phyloP scores from a whole-genome alignment of 2,113 vertebrate genomes.

The Pterocles burchelli region DNA sequence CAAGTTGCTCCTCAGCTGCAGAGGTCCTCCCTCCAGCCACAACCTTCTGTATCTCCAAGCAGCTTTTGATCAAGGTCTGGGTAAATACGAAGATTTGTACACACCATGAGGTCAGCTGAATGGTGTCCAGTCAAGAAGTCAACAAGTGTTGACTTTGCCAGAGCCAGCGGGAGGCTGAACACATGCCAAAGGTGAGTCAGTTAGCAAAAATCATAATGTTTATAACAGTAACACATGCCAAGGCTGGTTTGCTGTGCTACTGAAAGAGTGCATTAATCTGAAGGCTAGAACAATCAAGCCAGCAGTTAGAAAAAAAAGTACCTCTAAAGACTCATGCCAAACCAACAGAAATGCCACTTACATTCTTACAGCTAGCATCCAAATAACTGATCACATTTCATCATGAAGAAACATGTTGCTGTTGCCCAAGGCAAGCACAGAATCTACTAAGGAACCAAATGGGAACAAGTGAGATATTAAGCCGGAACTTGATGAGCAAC shows the following conservation, averaged over 20 bases:
- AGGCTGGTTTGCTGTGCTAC: background rate
- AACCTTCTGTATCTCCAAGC: background rate
- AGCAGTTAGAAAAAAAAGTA: background rate
- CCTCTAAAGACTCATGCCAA: background rate
- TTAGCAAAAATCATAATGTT: background rate
- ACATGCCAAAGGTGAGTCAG: background rate
- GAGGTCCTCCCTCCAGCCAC: background rate
- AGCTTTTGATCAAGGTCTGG: background rate
- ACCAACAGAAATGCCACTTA: slow-evolving; percentile 6
- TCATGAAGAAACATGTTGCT: slow-evolving; percentile 40
- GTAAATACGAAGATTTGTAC: background rate
- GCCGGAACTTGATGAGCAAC: slow-evolving; percentile 23
- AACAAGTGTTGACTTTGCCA: background rate
- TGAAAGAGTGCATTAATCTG: background rate
- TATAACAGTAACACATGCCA: background rate
- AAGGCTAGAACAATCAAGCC: background rate
- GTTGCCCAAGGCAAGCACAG: background rate
- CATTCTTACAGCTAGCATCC: slow-evolving; percentile 9
- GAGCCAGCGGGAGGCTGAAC: background rate
- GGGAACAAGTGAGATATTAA: slow-evolving; percentile 26
- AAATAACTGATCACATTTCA: slow-evolving; percentile 38
- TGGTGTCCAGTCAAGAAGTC: background rate
- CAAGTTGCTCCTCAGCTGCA: background rate
- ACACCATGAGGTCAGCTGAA: background rate
- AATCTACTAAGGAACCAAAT: background rate